Percentiles rank a stretch among this genome's conserved stretches.
Conservation (phyloP, 2,888 invertebrate species). For the Koerneria pararmatus region DNA sequence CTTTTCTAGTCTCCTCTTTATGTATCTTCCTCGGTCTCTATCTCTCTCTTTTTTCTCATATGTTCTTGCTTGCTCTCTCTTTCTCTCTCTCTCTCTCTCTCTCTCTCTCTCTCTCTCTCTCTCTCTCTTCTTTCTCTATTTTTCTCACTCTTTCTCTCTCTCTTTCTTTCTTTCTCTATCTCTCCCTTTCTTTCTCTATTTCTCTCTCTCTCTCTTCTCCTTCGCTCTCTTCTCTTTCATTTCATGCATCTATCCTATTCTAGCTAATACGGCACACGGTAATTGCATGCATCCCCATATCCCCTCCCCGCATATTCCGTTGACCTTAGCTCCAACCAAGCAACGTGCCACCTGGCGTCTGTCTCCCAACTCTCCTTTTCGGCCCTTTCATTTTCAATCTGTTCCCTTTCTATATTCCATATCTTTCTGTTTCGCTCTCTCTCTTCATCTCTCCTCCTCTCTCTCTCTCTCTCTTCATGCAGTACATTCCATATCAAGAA, state of each 20-base stretch:
- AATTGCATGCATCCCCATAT: no score
- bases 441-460: not conserved
- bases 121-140: not conserved
- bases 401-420: not conserved
- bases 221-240: not conserved
- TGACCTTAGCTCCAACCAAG: no score
- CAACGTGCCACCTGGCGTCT: no score
- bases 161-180: conserved; percentile 3
- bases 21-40: not conserved
- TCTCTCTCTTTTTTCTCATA: conserved; percentile 1
- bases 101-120: not conserved
- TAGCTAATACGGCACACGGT: conserved; percentile 19
- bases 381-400: no score
- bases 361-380: no score
- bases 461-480: not conserved
- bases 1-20: no score
- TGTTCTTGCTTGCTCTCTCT: not conserved
- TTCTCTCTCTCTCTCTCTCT: conserved; percentile 6
- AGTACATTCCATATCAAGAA: conserved; percentile 1
- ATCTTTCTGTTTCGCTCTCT: not conserved
- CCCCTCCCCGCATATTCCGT: no score
- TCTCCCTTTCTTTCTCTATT: conserved; percentile 5
- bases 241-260: conserved; percentile 20
- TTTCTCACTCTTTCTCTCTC: not conserved
- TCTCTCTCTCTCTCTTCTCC: conserved; percentile 4